phyloP scores from a whole-genome alignment of 2,113 vertebrate species.

The Numenius arquata region DNA sequence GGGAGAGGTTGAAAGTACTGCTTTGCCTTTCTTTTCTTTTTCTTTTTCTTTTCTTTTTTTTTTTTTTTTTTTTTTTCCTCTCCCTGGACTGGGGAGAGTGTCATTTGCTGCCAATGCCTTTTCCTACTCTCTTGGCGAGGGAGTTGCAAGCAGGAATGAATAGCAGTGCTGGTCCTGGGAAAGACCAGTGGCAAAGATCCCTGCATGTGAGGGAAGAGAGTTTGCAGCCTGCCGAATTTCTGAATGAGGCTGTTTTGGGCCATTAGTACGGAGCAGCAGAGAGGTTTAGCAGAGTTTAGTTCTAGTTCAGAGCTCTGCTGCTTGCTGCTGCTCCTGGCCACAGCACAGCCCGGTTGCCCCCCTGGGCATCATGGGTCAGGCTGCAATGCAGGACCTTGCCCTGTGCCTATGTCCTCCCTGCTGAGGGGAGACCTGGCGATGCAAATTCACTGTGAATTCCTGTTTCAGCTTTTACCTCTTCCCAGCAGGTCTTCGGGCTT shows the following conservation, averaged over 20 bases:
- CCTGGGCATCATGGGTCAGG: fast-evolving
- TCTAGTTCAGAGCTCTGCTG: not conserved
- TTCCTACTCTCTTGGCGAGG: too few relatives aligned
- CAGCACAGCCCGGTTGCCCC: fast-evolving
- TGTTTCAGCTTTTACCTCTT: not conserved
- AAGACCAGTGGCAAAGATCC: not conserved
- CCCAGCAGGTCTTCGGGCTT: not conserved
- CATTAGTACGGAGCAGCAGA: not conserved
- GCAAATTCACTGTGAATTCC: fast-evolving
- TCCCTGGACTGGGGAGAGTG: too few relatives aligned
- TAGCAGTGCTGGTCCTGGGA: not conserved
- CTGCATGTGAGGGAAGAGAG: fast-evolving
- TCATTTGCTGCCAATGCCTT: too few relatives aligned
- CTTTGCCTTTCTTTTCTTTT: too few relatives aligned
- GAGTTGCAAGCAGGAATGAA: too few relatives aligned
- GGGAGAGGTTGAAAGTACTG: too few relatives aligned
- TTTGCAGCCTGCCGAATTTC: not conserved
- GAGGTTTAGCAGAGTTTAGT: not conserved
- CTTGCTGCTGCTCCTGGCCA: not conserved
- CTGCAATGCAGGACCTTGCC: not conserved
- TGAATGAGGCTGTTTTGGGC: not conserved
- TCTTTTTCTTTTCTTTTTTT: too few relatives aligned
- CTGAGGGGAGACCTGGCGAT: not conserved
- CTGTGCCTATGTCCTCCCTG: not conserved
- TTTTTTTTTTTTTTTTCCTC: too few relatives aligned